Conservation (phyloP, 1,140 invertebrate species). For the Megalopta genalis region DNA sequence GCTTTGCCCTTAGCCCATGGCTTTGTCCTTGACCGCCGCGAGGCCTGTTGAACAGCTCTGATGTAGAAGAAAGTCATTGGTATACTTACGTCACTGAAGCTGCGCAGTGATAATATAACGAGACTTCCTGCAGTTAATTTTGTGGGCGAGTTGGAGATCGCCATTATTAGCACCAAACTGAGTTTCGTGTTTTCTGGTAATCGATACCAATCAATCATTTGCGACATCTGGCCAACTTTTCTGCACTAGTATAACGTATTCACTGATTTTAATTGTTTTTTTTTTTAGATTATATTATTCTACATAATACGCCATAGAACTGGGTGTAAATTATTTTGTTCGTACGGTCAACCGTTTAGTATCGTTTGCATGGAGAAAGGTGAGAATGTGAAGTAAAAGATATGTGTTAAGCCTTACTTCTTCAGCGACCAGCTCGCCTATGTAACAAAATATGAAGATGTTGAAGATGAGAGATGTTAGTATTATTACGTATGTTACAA, state of each 20-base stretch:
- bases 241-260: constrained; percentile 40
- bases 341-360: not conserved
- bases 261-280: not conserved
- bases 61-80: no score
- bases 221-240: constrained; percentile 52
- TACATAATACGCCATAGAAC: not conserved
- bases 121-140: constrained; percentile 61
- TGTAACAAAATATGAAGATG: constrained; percentile 66
- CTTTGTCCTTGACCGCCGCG: no score
- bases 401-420: constrained; percentile 42
- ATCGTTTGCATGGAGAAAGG: not conserved
- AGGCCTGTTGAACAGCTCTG: no score
- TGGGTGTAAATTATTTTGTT: not conserved
- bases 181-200: constrained; percentile 42
- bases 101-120: constrained; percentile 42
- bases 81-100: constrained; percentile 58
- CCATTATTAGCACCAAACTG: constrained; percentile 52
- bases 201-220: constrained; percentile 61
- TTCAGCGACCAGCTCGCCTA: constrained; percentile 58
- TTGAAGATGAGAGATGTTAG: constrained; percentile 56
- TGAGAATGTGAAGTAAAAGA: not conserved
- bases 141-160: constrained; percentile 51
- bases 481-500: constrained; percentile 46
- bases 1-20: no score
- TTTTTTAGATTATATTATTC: not conserved